phyloP scores from a whole-genome alignment of 2,888 invertebrate genomes.

The Auanema sp. region DNA sequence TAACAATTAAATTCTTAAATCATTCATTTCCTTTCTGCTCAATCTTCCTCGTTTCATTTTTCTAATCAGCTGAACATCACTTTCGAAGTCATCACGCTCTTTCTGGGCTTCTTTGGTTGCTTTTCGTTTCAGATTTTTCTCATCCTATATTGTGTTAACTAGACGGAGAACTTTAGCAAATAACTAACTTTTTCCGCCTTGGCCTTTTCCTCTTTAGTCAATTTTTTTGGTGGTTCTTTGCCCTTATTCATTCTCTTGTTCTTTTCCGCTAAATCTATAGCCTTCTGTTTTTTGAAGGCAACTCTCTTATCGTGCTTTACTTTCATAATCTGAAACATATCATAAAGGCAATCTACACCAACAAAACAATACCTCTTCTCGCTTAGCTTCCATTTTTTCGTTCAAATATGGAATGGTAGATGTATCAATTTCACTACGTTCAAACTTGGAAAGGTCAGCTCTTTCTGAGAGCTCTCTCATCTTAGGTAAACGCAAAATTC shows the following conservation, averaged over 20 bases:
- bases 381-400: slow-evolving; percentile 34
- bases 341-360: not conserved
- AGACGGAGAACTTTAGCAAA: slow-evolving; percentile 13
- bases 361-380: slow-evolving; percentile 17
- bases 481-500: slow-evolving; percentile 83
- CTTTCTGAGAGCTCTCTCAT: slow-evolving; percentile 81
- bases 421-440: slow-evolving; percentile 54
- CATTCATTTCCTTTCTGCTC: slow-evolving; percentile 61
- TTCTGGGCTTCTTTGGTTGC: slow-evolving; percentile 25
- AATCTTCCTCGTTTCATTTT: slow-evolving; percentile 67
- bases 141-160: slow-evolving; percentile 6
- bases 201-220: slow-evolving; percentile 18
- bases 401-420: slow-evolving; percentile 48
- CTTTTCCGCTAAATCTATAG: slow-evolving; percentile 33
- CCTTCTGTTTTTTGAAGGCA: slow-evolving; percentile 34
- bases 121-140: slow-evolving; percentile 30
- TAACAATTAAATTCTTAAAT: slow-evolving; percentile 15
- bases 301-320: slow-evolving; percentile 46
- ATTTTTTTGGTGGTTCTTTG: slow-evolving; percentile 15
- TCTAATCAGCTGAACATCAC: slow-evolving; percentile 66
- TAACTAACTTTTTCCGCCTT: slow-evolving; percentile 26
- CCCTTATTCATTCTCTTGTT: slow-evolving; percentile 31
- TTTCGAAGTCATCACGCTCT: slow-evolving; percentile 65
- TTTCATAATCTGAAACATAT: slow-evolving; percentile 26
- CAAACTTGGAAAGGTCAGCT: slow-evolving; percentile 39